A percentile compares a stretch with the other conserved stretches of the same genome.
These are phyloP conservation scores for Dreissena rostriformis DNA, from an alignment of 1,140 invertebrate genomes.

Conservation along the genomic window DNA sequence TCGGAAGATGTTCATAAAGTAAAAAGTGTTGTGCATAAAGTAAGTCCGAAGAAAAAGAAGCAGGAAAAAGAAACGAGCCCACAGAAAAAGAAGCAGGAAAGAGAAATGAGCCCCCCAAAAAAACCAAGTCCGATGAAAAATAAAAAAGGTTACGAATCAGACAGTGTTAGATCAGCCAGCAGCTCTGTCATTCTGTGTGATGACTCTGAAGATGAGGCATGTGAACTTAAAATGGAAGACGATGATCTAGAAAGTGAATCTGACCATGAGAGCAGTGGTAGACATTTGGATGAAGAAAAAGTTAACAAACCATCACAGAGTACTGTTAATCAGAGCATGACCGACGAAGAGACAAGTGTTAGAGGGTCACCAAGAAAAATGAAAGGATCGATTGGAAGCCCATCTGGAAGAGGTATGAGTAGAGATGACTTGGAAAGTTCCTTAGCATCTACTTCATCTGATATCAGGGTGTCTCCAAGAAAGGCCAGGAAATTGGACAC, in stretches of 20 bases:
- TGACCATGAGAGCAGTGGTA: not conserved
- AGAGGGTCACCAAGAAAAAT: too few species aligned
- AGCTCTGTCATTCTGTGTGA: conserved; percentile 18
- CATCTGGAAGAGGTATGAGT: too few species aligned
- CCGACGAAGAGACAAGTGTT: too few species aligned
- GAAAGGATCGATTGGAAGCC: too few species aligned
- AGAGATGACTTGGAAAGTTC: too few species aligned
- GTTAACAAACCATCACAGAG: not conserved
- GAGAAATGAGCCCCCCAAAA: not conserved
- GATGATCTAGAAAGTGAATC: not conserved
- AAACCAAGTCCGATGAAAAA: not conserved
- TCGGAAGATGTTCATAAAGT: conserved; percentile 18
- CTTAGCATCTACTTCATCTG: too few species aligned
- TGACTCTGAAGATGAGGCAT: not conserved
- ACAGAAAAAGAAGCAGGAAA: not conserved
- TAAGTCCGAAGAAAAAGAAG: conserved; percentile 26
- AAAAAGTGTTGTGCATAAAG: conserved; percentile 43
- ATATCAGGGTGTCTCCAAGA: not conserved
- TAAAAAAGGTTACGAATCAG: not conserved
- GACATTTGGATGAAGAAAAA: not conserved
- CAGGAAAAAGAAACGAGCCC: not conserved
- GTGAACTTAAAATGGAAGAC: not conserved
- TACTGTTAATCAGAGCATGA: too few species aligned
- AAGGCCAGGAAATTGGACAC: too few species aligned
- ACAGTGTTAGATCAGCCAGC: not conserved